Base-by-base conservation (phyloP, 2,113 vertebrate species). In the Paradisaea rubra region DNA sequence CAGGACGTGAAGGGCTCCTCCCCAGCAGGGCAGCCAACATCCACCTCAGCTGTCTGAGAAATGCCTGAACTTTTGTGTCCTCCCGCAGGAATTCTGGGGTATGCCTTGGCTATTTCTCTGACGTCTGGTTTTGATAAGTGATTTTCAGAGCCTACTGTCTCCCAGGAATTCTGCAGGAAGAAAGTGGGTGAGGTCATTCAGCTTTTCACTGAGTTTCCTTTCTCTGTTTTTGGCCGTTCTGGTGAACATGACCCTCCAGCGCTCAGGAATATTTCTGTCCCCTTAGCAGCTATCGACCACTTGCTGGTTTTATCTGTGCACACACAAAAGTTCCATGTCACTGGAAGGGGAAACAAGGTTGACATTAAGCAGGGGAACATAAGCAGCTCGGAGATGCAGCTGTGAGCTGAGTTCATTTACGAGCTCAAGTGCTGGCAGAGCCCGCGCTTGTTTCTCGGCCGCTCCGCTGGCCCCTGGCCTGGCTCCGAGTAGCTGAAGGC, bases 301-400 rank as follows among this genome's bases (percentile, higher is more conserved):
- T 97, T 39, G n/a, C 92, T 94, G 97, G 95, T 94, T 97, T 98
- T 97, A 97, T 98, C 96, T 98, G 95, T 70, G 80, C 96, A 91
- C 97, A 97, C 95, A 97, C 95, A 97, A 98, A 98, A 93, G 95
- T 91, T 97, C 98, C 97, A 50, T 97, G 97, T 97, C 91, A 3
- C 97, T 98, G 96, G 91, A 96, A 97, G 96, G 96, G 91, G 98
- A 97, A 98, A 98, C 94, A 97, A 95, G 97, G 93, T 95, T 97
- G 97, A 98, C 91, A 81, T 97, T 97, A 97, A 97, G 87, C 91
- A 97, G 96, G 89, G 94, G 82, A 92, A 86, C 88, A 93, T 52
- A 63, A 89, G 94, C 94, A 88, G 84, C 92, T 94, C 69, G 52
- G 91, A 93, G 91, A 95, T 81, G 93, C 97, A 98, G 97, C 98